Evolutionary conservation across 2,888 invertebrate genomes (phyloP).

Genomic region (Conomelus anceps): DNA sequence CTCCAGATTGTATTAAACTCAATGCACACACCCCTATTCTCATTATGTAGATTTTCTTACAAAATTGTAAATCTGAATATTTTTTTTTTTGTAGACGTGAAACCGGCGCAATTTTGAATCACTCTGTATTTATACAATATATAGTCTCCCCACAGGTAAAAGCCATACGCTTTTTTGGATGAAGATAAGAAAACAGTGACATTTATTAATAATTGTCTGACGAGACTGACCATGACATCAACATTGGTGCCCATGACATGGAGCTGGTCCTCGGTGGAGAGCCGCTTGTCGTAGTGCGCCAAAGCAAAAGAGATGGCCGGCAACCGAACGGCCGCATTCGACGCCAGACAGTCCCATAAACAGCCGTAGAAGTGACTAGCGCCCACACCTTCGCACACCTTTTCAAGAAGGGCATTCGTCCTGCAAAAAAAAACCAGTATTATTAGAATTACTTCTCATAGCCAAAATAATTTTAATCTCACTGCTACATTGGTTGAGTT

Average conservation of each 20-base stretch:
- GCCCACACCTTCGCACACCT: constrained; percentile 69
- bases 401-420: constrained; percentile 56
- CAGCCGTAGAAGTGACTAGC: constrained; percentile 75
- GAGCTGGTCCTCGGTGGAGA: constrained; percentile 72
- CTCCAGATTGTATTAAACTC: too few relatives aligned
- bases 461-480: neutral
- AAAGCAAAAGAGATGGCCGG: constrained; percentile 76
- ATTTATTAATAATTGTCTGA: neutral
- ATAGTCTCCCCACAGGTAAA: too few relatives aligned
- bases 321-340: constrained; percentile 70
- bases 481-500: too few relatives aligned
- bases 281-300: constrained; percentile 69
- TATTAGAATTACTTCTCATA: too few relatives aligned
- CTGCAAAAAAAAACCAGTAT: constrained; percentile 40
- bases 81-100: too few relatives aligned
- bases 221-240: constrained; percentile 62
- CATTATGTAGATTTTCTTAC: too few relatives aligned
- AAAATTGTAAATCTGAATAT: too few relatives aligned
- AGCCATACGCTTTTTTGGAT: too few relatives aligned
- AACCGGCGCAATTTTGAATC: too few relatives aligned
- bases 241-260: constrained; percentile 77
- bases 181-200: neutral
- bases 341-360: constrained; percentile 79
- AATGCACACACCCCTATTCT: too few relatives aligned
- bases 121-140: too few relatives aligned